These are phyloP conservation scores for Characodon lateralis DNA, from an alignment of 2,797 vertebrate genomes.

Conservation along the genomic window DNA sequence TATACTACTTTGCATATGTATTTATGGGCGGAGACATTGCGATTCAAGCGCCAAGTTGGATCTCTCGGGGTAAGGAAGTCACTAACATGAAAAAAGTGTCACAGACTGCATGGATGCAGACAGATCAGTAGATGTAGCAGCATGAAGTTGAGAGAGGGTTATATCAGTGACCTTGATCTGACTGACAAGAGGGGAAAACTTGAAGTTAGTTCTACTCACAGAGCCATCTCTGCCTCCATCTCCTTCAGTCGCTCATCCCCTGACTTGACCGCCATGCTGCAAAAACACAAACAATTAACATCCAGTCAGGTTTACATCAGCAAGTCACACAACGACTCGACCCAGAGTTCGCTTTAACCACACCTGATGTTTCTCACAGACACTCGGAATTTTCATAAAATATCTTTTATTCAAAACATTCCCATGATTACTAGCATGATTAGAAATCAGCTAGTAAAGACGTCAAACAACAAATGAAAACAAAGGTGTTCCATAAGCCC, in stretches of 20 bases:
- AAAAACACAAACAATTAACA: slow-evolving; percentile 2
- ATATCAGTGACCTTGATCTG: too few species aligned
- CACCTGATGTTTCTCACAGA: neutral
- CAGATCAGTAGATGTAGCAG: too few species aligned
- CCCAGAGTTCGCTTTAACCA: neutral
- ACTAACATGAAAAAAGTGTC: too few species aligned
- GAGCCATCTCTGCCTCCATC: slow-evolving; percentile 96
- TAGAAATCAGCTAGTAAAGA: too few species aligned
- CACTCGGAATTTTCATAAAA: neutral
- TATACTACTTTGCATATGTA: too few species aligned
- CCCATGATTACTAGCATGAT: too few species aligned
- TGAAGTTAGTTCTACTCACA: slow-evolving; percentile 80
- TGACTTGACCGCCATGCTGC: slow-evolving; percentile 83
- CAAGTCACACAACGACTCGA: neutral
- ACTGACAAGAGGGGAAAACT: neutral
- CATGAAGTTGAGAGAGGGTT: neutral
- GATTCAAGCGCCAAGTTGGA: too few species aligned
- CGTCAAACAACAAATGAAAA: neutral
- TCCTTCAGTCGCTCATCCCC: slow-evolving; percentile 91
- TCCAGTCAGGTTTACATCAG: neutral
- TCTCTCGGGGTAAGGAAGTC: too few species aligned
- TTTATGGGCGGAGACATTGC: too few species aligned
- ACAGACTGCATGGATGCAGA: too few species aligned
- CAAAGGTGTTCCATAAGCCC: neutral
- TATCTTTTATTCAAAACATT: neutral